These are phyloP conservation scores for Eupsittula cactorum DNA, from an alignment of 2,113 vertebrate genomes.

Conservation along the genomic window DNA sequence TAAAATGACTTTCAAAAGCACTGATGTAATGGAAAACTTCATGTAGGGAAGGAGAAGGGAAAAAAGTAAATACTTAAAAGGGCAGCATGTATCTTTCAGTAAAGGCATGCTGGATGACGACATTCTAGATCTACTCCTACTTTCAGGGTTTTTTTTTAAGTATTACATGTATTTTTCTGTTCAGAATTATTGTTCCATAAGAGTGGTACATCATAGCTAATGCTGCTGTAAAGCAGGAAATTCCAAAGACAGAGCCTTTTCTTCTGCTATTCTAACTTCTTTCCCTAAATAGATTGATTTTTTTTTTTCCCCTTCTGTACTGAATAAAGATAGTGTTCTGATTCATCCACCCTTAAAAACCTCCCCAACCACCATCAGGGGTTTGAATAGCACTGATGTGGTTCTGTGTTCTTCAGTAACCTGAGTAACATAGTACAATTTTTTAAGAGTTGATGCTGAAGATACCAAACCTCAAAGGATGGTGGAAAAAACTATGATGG, in stretches of 20 bases:
- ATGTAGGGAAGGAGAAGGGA: neutral
- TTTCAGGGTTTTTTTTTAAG: neutral
- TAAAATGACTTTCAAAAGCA: neutral
- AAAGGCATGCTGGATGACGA: neutral
- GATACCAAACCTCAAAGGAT: neutral
- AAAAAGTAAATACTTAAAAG: neutral
- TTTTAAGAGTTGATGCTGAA: neutral
- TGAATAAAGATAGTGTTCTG: constrained; percentile 57
- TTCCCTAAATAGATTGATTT: constrained; percentile 13
- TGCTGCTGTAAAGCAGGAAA: constrained; percentile 23
- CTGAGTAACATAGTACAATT: neutral
- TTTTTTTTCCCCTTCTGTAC: neutral
- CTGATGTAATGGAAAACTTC: neutral
- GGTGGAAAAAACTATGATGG: neutral
- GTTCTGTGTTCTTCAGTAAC: constrained; percentile 38
- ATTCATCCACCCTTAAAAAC: constrained; percentile 39
- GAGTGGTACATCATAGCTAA: neutral
- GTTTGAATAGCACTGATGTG: constrained; percentile 18
- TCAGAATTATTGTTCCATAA: constrained; percentile 1
- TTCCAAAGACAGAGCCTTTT: neutral
- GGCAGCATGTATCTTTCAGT: neutral
- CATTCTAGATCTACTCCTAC: neutral
- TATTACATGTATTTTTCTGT: constrained; percentile 5
- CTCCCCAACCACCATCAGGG: neutral
- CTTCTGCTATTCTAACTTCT: constrained; percentile 11